Percentiles rank a stretch among this genome's conserved stretches.
These are phyloP conservation scores for Stegodyphus dumicola DNA, from an alignment of 1,140 invertebrate genomes.

Conservation along the genomic window DNA sequence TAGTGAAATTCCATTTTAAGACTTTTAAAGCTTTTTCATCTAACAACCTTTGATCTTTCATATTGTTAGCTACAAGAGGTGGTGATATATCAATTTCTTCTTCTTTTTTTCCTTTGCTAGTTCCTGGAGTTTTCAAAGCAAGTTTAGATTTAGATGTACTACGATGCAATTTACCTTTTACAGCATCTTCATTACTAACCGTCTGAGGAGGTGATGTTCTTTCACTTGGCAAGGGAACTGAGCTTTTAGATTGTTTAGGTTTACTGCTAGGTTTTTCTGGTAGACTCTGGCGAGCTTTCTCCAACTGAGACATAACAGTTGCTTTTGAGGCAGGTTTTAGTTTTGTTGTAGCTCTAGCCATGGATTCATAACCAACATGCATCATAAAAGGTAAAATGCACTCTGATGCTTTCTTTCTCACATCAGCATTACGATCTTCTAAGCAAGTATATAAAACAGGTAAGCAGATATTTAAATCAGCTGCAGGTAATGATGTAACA, in stretches of 20 bases:
- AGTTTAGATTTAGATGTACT: slow-evolving; percentile 63
- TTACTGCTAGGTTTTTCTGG: slow-evolving; percentile 77
- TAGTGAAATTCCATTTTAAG: slow-evolving; percentile 96
- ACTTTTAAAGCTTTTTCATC: slow-evolving; percentile 91
- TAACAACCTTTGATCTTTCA: slow-evolving; percentile 89
- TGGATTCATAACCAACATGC: slow-evolving; percentile 86
- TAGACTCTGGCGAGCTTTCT: slow-evolving; percentile 86
- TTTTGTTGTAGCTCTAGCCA: slow-evolving; percentile 83
- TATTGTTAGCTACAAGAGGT: slow-evolving; percentile 77
- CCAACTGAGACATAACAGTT: slow-evolving; percentile 81
- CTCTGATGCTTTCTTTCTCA: slow-evolving; percentile 89
- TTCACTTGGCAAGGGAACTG: slow-evolving; percentile 45
- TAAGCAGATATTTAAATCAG: slow-evolving; percentile 83
- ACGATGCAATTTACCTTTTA: slow-evolving; percentile 61
- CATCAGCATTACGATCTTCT: slow-evolving; percentile 91
- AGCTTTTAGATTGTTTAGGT: slow-evolving; percentile 49
- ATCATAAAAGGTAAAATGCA: slow-evolving; percentile 92
- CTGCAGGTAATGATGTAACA: slow-evolving; percentile 76
- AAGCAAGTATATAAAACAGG: slow-evolving; percentile 84
- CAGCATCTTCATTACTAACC: slow-evolving; percentile 47
- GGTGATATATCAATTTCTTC: slow-evolving; percentile 87
- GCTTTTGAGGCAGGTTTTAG: slow-evolving; percentile 88
- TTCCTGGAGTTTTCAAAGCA: slow-evolving; percentile 65
- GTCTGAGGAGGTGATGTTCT: slow-evolving; percentile 25
- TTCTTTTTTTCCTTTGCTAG: slow-evolving; percentile 77